Percentiles rank a stretch among this genome's conserved stretches.
Evolutionary conservation across 2,113 vertebrate genomes (phyloP).

Genomic region (Ptyas mucosa): DNA sequence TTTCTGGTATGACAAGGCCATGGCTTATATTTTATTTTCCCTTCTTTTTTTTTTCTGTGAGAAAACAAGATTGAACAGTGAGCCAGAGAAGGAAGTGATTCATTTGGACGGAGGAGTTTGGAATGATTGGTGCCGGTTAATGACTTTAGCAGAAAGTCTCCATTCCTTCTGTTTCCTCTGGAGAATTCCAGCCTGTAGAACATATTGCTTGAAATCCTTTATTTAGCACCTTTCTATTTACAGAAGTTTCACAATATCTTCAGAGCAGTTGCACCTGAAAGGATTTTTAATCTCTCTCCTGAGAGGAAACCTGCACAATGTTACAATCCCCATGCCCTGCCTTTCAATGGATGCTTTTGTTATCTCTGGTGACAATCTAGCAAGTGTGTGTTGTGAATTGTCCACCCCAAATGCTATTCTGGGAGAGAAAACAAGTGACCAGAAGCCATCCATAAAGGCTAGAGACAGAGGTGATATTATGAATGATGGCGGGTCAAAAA

Average conservation of each 20-base stretch:
- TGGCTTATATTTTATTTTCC: neutral
- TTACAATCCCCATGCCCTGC: constrained; percentile 61
- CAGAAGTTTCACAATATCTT: constrained; percentile 71
- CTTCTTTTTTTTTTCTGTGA: neutral
- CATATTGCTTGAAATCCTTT: constrained; percentile 63
- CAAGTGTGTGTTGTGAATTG: constrained; percentile 55
- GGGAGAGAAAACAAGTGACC: constrained; percentile 33
- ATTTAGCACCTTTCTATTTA: constrained; percentile 70
- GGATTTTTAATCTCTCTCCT: constrained; percentile 72
- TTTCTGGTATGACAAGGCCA: constrained; percentile 33
- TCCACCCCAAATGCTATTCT: constrained; percentile 57
- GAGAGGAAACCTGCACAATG: constrained; percentile 76
- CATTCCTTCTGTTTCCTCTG: constrained; percentile 65
- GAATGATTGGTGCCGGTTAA: constrained; percentile 67
- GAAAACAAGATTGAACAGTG: constrained; percentile 61
- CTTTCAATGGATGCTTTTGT: constrained; percentile 68
- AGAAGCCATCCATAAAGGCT: constrained; percentile 15
- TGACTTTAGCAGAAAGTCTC: constrained; percentile 71
- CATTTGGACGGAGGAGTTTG: constrained; percentile 63
- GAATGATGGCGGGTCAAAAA: neutral
- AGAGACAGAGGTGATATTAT: neutral
- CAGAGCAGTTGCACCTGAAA: constrained; percentile 74
- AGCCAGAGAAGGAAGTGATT: constrained; percentile 63
- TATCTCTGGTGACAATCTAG: constrained; percentile 69
- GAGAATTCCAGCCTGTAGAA: constrained; percentile 63